Percentiles rank a stretch among this genome's conserved stretches.
These are phyloP conservation scores for Aphaenogaster rudis DNA, from an alignment of 1,140 invertebrate genomes.

Conservation along the genomic window DNA sequence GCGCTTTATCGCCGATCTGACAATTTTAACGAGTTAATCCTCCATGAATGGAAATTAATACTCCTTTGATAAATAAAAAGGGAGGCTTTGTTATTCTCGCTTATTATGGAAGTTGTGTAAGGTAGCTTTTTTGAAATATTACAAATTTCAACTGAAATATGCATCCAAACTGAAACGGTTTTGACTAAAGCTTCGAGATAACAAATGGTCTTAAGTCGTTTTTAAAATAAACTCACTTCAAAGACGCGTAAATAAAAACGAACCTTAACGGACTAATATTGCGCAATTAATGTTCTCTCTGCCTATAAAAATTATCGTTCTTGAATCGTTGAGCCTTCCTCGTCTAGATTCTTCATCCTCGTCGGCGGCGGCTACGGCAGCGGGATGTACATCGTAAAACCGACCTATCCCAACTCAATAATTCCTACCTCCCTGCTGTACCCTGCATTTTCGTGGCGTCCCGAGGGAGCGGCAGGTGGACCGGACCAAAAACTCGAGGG, in stretches of 20 bases:
- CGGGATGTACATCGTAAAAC: constrained; percentile 68
- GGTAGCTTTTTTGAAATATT: not conserved
- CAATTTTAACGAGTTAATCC: constrained; percentile 55
- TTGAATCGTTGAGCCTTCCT: not conserved
- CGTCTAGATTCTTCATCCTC: not conserved
- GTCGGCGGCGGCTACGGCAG: constrained; percentile 6
- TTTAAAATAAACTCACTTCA: constrained; percentile 33
- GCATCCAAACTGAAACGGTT: not conserved
- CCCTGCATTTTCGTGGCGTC: constrained; percentile 36
- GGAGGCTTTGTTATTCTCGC: not conserved
- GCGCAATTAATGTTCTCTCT: constrained; percentile 7
- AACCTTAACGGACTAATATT: not conserved
- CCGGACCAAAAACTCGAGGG: constrained; percentile 52
- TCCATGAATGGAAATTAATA: constrained; percentile 32
- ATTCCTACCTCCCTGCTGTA: constrained; percentile 55
- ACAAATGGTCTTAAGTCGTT: not conserved
- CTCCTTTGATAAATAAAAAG: not conserved
- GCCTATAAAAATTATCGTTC: constrained; percentile 3
- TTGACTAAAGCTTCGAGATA: not conserved
- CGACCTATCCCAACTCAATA: constrained; percentile 73
- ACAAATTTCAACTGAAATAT: not conserved
- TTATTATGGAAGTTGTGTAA: not conserved
- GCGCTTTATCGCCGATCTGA: constrained; percentile 54
- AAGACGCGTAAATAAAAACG: not conserved
- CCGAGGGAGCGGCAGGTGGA: constrained; percentile 37